A percentile compares a stretch with the other conserved stretches of the same genome.
Conservation (phyloP, 1,140 invertebrate species). For the Elysia chlorotica region DNA sequence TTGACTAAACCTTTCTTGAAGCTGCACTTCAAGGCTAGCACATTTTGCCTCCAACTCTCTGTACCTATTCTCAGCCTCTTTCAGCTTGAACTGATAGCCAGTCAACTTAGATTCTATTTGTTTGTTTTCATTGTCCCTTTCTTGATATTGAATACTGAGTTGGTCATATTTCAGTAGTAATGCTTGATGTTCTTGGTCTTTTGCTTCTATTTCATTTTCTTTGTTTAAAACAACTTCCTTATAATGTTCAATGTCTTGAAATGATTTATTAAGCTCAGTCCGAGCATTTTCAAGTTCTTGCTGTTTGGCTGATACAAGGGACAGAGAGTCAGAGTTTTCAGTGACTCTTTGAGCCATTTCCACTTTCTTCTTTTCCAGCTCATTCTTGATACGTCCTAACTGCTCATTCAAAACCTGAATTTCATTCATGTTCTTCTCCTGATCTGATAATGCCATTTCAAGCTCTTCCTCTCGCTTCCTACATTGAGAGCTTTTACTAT, state of each 20-base stretch:
- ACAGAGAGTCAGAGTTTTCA: conserved; percentile 2
- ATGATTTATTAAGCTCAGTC: conserved; percentile 21
- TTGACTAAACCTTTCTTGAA: conserved; percentile 10
- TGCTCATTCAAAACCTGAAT: conserved; percentile 2
- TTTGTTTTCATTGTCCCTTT: neutral
- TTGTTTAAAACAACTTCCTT: conserved; percentile 1
- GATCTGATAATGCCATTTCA: neutral
- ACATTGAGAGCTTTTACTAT: conserved; percentile 17
- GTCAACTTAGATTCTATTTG: conserved; percentile 9
- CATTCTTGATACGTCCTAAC: neutral
- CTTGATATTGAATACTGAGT: conserved; percentile 35
- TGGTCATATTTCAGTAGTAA: conserved; percentile 34
- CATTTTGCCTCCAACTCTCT: conserved; percentile 15
- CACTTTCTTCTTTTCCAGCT: conserved; percentile 4
- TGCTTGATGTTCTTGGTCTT: conserved; percentile 35
- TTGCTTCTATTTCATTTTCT: conserved; percentile 37
- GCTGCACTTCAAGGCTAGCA: conserved; percentile 16
- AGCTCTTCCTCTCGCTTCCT: conserved; percentile 14
- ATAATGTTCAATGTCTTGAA: conserved; percentile 22
- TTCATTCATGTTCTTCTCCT: conserved; percentile 13
- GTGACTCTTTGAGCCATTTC: no score
- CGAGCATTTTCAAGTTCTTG: conserved; percentile 28
- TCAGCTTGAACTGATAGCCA: neutral
- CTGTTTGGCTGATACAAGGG: conserved; percentile 20
- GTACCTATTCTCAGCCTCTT: conserved; percentile 19